Percentiles rank a stretch among this genome's conserved stretches.
These are phyloP conservation scores for Meteorus colon DNA, from an alignment of 2,888 invertebrate genomes.

Conservation along the genomic window DNA sequence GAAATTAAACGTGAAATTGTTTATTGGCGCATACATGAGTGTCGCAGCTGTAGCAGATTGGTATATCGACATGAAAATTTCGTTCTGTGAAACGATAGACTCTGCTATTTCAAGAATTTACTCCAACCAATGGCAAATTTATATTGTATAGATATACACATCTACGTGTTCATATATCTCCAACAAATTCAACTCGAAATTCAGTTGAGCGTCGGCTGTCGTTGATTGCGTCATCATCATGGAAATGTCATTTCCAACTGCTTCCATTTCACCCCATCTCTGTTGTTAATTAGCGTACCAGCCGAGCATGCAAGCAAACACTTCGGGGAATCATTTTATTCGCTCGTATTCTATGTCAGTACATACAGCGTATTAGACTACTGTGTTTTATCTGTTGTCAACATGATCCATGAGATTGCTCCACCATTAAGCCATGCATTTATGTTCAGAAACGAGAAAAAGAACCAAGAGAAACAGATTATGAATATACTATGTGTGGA, in stretches of 20 bases:
- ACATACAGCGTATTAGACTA: background rate
- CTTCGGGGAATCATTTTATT: conserved; percentile 23
- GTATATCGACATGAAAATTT: conserved; percentile 38
- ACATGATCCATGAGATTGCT: background rate
- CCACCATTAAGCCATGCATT: background rate
- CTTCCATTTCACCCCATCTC: conserved; percentile 20
- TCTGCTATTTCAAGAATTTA: conserved; percentile 20
- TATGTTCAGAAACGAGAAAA: background rate
- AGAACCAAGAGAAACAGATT: background rate
- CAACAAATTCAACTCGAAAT: conserved; percentile 31
- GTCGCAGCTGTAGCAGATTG: conserved; percentile 31
- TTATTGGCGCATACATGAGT: background rate
- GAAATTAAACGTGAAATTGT: conserved; percentile 26
- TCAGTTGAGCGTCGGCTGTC: conserved; percentile 35
- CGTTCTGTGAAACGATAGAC: conserved; percentile 19
- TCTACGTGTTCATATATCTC: background rate
- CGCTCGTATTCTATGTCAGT: conserved; percentile 7
- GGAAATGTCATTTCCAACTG: conserved; percentile 40
- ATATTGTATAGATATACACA: conserved; percentile 1
- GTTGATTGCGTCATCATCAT: conserved; percentile 39
- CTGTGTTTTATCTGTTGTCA: background rate
- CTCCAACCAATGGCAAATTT: conserved; percentile 15
- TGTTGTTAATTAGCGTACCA: conserved; percentile 30
- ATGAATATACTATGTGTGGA: background rate
- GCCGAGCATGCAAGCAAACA: conserved; percentile 26